Evolutionary conservation across 2,113 vertebrate species (phyloP).

Genomic region (Lasiurus cinereus): DNA sequence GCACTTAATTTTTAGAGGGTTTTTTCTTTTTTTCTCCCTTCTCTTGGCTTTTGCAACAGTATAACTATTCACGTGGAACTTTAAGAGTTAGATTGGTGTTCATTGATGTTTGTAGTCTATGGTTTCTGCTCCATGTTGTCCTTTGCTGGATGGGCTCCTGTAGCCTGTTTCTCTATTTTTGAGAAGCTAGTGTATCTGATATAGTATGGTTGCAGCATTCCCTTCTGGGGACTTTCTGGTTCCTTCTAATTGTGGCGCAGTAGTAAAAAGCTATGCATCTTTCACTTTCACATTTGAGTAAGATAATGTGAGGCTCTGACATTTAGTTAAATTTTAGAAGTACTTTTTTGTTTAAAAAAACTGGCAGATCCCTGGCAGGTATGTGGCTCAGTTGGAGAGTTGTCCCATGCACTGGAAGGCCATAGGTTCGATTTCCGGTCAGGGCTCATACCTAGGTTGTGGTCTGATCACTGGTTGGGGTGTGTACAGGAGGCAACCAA

Average conservation of each 20-base stretch:
- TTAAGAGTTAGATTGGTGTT: conserved; percentile 44
- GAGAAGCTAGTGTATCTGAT: conserved; percentile 45
- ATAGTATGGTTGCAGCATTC: neutral
- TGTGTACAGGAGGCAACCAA: neutral
- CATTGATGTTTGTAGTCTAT: neutral
- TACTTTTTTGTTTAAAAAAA: conserved; percentile 58
- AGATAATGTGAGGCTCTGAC: conserved; percentile 24
- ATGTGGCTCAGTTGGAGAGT: neutral
- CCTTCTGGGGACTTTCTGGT: conserved; percentile 38
- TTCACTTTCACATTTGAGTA: conserved; percentile 56
- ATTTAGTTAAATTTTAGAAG: conserved; percentile 55
- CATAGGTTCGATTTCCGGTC: neutral
- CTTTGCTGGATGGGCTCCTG: conserved; percentile 21
- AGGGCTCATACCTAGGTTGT: neutral
- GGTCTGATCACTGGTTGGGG: neutral
- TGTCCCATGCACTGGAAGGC: neutral
- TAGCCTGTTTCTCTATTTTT: conserved; percentile 41
- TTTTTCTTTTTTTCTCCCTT: no score
- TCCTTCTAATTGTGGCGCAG: conserved; percentile 19
- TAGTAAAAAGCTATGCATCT: conserved; percentile 19
- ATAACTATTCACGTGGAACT: neutral
- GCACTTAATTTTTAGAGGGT: conserved; percentile 30
- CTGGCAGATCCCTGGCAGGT: neutral
- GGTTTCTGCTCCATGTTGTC: conserved; percentile 5
- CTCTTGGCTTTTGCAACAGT: neutral